Percentiles rank a stretch among this genome's conserved stretches.
Conservation (phyloP, 2,888 invertebrate species). For the Pyrgus malvae region DNA sequence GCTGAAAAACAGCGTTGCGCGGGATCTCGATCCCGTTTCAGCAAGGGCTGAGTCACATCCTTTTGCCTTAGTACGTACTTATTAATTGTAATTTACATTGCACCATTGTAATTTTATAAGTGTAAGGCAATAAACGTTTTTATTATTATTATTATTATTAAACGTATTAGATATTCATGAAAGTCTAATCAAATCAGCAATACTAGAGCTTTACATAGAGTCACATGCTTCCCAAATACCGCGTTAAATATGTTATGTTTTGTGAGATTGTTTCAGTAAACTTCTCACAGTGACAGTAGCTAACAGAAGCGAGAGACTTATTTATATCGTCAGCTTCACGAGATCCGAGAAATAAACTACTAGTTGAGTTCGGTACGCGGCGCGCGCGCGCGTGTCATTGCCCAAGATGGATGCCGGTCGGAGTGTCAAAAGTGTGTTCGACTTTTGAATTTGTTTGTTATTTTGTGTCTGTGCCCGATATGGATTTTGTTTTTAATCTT, state of each 20-base stretch:
- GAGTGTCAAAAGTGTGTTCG: conserved; percentile 30
- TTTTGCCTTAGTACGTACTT: no score
- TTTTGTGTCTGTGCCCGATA: conserved; percentile 30
- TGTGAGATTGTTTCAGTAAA: conserved; percentile 29
- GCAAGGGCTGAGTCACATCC: no score
- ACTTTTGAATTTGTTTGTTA: conserved; percentile 39
- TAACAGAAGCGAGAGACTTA: conserved; percentile 45
- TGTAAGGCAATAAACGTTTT: no score
- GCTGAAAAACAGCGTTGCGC: no score
- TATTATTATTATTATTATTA: no score
- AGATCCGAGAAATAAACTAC: conserved; percentile 49
- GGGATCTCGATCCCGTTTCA: no score
- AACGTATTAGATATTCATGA: no score
- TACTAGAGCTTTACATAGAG: no score
- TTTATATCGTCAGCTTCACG: conserved; percentile 54
- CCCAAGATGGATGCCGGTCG: conserved; percentile 30
- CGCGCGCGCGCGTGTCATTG: conserved; percentile 57
- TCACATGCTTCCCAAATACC: no score
- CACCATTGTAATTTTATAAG: no score
- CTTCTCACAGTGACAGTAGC: conserved; percentile 34
- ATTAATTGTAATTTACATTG: no score
- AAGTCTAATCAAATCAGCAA: no score
- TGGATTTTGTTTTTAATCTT: conserved; percentile 17
- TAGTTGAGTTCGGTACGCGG: conserved; percentile 47
- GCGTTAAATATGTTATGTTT: conserved; percentile 4